Conservation (phyloP, 1,140 invertebrate species). For the Pseudoatta argentina region DNA sequence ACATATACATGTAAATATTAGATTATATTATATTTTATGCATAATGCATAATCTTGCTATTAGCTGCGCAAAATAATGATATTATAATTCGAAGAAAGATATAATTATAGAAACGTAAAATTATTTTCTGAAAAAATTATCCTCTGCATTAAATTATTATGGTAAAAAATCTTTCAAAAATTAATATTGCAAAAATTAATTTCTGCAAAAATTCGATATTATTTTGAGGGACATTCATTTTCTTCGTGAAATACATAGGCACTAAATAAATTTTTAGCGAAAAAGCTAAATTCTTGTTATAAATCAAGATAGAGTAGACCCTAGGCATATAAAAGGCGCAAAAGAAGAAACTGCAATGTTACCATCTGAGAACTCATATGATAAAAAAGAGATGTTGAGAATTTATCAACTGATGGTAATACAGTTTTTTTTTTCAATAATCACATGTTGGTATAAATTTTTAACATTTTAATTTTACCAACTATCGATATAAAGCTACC, state of each 20-base stretch:
- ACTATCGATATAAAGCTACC: not conserved
- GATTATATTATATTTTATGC: no score
- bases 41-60: no score
- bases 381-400: conserved; percentile 1
- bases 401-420: conserved; percentile 33
- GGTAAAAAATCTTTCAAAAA: not conserved
- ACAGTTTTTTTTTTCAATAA: not conserved
- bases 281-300: not conserved
- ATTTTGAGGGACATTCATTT: not conserved
- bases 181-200: not conserved
- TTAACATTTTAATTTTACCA: not conserved
- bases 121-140: not conserved
- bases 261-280: not conserved
- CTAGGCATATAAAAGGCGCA: not conserved
- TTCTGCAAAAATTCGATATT: not conserved
- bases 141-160: not conserved
- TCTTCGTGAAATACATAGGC: not conserved
- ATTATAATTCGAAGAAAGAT: not conserved
- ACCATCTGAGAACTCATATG: conserved; percentile 11
- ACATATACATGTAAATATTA: no score
- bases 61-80: not conserved
- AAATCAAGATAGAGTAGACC: not conserved
- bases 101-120: not conserved
- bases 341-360: not conserved
- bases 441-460: conserved; percentile 9